Base-by-base conservation (phyloP, 2,888 invertebrate genomes). In the Alsophila aescularia region DNA sequence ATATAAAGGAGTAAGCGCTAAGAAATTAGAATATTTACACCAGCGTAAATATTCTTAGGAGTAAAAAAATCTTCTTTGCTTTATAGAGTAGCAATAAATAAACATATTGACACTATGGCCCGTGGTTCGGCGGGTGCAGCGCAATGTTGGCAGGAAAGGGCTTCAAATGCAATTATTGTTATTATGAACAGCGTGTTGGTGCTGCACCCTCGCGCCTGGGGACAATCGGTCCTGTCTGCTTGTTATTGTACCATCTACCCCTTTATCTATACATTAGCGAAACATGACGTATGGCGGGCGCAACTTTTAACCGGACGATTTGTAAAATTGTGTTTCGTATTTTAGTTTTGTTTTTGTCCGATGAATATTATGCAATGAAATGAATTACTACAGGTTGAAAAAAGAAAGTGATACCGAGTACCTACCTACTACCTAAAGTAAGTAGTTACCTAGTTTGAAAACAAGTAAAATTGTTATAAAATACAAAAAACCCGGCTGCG, bases 91-190 rank as follows among this genome's bases (percentile, higher is more conserved):
- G 2, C 24, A 24, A 67, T 70, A 69, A 49, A 61, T 60, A 66
- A 56, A 54, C 51, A 53, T 53, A 65, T 58, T 60, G 67, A 62
- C 62, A 66, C 67, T 66, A 69, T 69, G 69, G 76, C 75, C 79
- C 81, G 58, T 69, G 69, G 76, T 76, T 79, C 81, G 58, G 45
- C 41, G 55, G 51, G 50, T 51, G 50, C 55, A 56, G 41, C 44
- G 77, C 79, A 77, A 85, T 86, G 85, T 83, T 75, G 83, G 70
- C 72, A 66, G 70, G 71, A 77, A 77, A 73, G 77, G 79, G 69
- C 80, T 85, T 75, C 81, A 81, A 85, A 87, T 81, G 84, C 87
- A 89, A 89, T 88, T 89, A 88, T 81, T 81, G 84, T 87, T 89
- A 89, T 88, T 89, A 88, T 81, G 77, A 81, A 73, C 79, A 72